Base-by-base conservation (phyloP, 2,888 invertebrate species). In the Mythimna ferrago region DNA sequence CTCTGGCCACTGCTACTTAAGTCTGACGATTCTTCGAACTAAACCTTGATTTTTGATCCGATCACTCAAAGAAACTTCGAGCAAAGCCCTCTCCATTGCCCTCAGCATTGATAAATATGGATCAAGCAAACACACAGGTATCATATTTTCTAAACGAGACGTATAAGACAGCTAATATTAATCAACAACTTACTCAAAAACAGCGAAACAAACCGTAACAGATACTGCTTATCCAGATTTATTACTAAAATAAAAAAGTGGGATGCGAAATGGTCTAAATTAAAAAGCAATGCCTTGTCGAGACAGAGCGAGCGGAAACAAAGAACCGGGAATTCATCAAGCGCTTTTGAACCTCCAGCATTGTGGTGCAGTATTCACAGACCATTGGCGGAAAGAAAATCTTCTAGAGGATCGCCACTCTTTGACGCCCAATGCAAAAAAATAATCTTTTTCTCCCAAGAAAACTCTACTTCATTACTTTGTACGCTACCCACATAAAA, bases 241-340 rank as follows among this genome's bases (percentile, higher is more conserved):
- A 94, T 93, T 90, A 93, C 90, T 89, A 89, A 91, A 93, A 93
- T 92, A 93, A 94, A 95, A 93, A 92, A 90, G 89, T 78, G 66
- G 38, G 66, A 93, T 85, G 92, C 92, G 91, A 93, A 94, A 94
- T 95, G 93, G 93, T 94, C 94, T 92, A 94, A 95, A 95, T 96
- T 94, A 95, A 95, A 95, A 95, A 94, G 95, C 94, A 93, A 95
- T 95, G 95, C 94, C 94, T 94, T 92, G 93, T 93, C 92, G 94
- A 91, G 93, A 90, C 92, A 92, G 94, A 95, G 93, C 94, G 92
- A 91, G 93, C 92, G 93, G 94, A 95, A 95, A 96, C 96, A 95
- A 96, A 95, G 95, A 91, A 89, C 91, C 91, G 91, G 90, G 92
- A 93, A 95, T 95, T 96, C 95, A 96, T 96, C 95, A 96, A 93